These are phyloP conservation scores for Scolanthus callimorphus DNA, from an alignment of 92 coral and sea anemone genomes.

Conservation along the genomic window DNA sequence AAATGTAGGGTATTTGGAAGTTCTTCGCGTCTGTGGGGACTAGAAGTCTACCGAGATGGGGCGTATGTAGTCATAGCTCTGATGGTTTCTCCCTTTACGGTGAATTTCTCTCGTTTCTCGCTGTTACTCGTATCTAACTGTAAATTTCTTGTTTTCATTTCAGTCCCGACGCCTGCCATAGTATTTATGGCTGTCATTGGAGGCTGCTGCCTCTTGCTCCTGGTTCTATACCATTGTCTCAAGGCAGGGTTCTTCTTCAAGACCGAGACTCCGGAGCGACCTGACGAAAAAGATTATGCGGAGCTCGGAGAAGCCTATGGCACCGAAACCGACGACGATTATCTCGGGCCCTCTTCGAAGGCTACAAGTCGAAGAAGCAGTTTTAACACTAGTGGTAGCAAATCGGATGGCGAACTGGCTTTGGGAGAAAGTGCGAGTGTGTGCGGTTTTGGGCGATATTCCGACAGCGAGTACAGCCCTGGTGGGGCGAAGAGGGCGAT, in stretches of 20 bases:
- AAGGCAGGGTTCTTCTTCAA: slow-evolving; percentile 97
- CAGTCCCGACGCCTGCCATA: slow-evolving; percentile 99
- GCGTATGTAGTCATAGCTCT: slow-evolving; percentile 25
- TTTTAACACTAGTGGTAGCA: slow-evolving; percentile 96
- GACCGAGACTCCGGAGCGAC: slow-evolving; percentile 96
- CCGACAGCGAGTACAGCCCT: slow-evolving; percentile 93
- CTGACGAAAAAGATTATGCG: slow-evolving; percentile 90
- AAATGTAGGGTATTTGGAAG: too few species aligned
- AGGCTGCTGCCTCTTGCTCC: slow-evolving; percentile 85
- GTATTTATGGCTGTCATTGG: slow-evolving; percentile 99
- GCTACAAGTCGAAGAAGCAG: slow-evolving; percentile 98
- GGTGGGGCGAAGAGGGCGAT: slow-evolving; percentile 72
- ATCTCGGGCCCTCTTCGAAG: slow-evolving; percentile 88
- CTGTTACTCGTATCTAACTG: too few species aligned
- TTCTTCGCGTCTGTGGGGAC: too few species aligned
- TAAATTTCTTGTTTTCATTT: slow-evolving; percentile 35
- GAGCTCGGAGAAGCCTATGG: slow-evolving; percentile 91
- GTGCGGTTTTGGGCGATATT: slow-evolving; percentile 78
- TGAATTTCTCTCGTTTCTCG: neutral
- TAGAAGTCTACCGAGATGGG: slow-evolving; percentile 31
- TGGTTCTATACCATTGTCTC: slow-evolving; percentile 87
- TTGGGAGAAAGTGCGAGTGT: slow-evolving; percentile 95
- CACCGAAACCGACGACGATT: slow-evolving; percentile 98
- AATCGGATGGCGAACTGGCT: slow-evolving; percentile 94
- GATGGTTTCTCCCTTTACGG: neutral